Percentiles rank a stretch among this genome's conserved stretches.
Evolutionary conservation across 2,888 invertebrate genomes (phyloP).

Genomic region (Malthinus flaveolus): DNA sequence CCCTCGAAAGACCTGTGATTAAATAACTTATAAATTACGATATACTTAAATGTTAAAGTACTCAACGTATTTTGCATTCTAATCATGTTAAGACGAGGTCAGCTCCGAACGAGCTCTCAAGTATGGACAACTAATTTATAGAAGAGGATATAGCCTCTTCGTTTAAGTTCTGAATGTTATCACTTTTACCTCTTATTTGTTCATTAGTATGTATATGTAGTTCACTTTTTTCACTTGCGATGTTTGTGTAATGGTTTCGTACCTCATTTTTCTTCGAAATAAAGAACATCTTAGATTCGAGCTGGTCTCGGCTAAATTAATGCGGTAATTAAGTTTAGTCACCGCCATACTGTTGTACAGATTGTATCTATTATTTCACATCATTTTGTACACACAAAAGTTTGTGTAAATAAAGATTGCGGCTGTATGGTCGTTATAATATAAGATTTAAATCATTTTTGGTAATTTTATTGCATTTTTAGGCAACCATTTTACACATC

Average conservation of each 20-base stretch:
- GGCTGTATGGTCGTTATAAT: slow-evolving; percentile 45
- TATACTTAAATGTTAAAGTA: slow-evolving; percentile 21
- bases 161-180: slow-evolving; percentile 47
- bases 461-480: no score
- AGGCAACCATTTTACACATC: no score
- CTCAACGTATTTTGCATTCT: slow-evolving; percentile 19
- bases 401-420: slow-evolving; percentile 54
- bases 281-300: slow-evolving; percentile 40
- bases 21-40: slow-evolving; percentile 25
- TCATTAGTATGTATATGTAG: slow-evolving; percentile 24
- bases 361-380: slow-evolving; percentile 46
- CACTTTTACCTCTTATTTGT: slow-evolving; percentile 25
- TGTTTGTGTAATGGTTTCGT: slow-evolving; percentile 26
- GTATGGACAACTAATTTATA: slow-evolving; percentile 29
- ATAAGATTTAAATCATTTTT: slow-evolving; percentile 15
- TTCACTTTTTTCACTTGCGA: slow-evolving; percentile 30
- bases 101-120: slow-evolving; percentile 40
- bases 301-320: slow-evolving; percentile 48
- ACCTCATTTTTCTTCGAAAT: slow-evolving; percentile 24
- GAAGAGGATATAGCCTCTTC: slow-evolving; percentile 48
- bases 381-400: slow-evolving; percentile 51
- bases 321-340: slow-evolving; percentile 39
- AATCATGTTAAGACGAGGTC: slow-evolving; percentile 40
- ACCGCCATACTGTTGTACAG: slow-evolving; percentile 41
- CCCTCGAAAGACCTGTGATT: slow-evolving; percentile 48